Evolutionary conservation across 64 coral and sea anemone species (phyloP), one percentile per base, ranked within the genome.

Genomic region (Stichodactyla helianthus): DNA sequence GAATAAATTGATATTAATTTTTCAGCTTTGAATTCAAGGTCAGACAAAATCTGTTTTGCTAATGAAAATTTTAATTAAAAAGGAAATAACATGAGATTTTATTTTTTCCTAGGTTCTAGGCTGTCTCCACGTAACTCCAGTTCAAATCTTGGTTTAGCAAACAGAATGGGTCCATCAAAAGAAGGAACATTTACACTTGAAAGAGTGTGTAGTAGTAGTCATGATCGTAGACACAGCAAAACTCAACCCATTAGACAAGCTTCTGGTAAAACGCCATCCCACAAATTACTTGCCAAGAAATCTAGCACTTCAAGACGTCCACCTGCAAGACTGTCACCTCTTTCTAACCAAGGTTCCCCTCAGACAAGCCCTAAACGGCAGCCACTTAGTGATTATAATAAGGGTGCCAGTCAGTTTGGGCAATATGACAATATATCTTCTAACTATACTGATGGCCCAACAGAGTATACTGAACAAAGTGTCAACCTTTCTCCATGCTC

Each of bases 401-500:
- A 81, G 26, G 53, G 19, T 58, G 44, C 11, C 25, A 84, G 54
- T 31, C 83, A 57, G 16, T 25, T 18, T 20, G 82, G 54, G 2
- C 52, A 57, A 53, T 84, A 60, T 63, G 10, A 15, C 6, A 26
- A 17, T 10, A 4, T 17, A 2, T 13, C 82, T 16, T 17, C 22
- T 12, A 56, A 51, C 55, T 70, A 65, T 16, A 54, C 51, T 56
- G 51, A 15, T 13, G 87, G 51, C 31, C 53, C 83, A 58, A 55
- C 68, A 51, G 26, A 74, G 31, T 54, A 76, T 58, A 55, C 58
- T 17, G 50, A 86, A 25, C n/a, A 76, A 14, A 79, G 83, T 64
- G 79, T 79, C 53, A 91, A 91, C 60, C 81, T 99, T 20, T 54
- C 59, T 1, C 90, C 82, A 0, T 99, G 97, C 79, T 85, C 82